These are phyloP conservation scores for Drosophila sulfurigaster DNA, from an alignment of 1,140 invertebrate genomes.

Conservation along the genomic window DNA sequence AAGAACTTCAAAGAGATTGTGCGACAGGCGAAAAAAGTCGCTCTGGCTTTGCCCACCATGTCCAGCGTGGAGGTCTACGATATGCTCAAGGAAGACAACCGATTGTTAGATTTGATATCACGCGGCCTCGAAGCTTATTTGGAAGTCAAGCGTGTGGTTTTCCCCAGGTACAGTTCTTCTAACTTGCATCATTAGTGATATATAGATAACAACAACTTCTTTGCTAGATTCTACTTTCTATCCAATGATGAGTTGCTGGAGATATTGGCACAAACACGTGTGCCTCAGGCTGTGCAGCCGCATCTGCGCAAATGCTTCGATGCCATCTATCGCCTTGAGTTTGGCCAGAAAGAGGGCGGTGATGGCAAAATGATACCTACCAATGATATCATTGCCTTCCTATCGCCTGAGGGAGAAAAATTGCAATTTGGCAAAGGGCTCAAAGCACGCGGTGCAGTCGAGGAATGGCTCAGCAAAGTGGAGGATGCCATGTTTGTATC, in stretches of 20 bases:
- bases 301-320: constrained; percentile 96
- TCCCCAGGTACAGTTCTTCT: constrained; percentile 88
- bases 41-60: constrained; percentile 89
- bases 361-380: constrained; percentile 86
- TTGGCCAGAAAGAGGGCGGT: constrained; percentile 86
- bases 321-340: constrained; percentile 92
- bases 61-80: constrained; percentile 89
- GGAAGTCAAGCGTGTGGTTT: constrained; percentile 95
- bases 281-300: constrained; percentile 94
- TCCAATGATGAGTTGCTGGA: constrained; percentile 97
- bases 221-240: constrained; percentile 92
- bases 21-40: constrained; percentile 89
- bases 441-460: constrained; percentile 94
- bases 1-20: constrained; percentile 95
- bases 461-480: constrained; percentile 95
- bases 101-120: constrained; percentile 91
- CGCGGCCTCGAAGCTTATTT: constrained; percentile 93
- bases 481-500: constrained; percentile 93
- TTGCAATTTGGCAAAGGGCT: constrained; percentile 91
- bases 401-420: constrained; percentile 94
- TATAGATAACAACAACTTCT: not conserved
- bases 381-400: constrained; percentile 93
- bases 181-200: not conserved
- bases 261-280: constrained; percentile 94
- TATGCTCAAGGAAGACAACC: constrained; percentile 90